Conservation (phyloP, 2,797 vertebrate species). For the Remorina albescens region DNA sequence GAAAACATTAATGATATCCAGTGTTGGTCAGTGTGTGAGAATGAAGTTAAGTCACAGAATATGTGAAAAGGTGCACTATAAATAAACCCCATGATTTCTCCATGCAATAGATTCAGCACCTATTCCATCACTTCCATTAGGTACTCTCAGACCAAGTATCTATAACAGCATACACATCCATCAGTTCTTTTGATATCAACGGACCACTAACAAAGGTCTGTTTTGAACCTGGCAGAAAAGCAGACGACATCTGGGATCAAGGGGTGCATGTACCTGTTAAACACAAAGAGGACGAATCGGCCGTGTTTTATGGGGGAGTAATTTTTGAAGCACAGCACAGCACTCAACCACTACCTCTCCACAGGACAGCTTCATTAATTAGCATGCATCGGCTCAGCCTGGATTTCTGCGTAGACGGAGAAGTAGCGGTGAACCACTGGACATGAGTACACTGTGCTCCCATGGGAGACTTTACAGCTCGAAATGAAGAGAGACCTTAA, state of each 20-base stretch:
- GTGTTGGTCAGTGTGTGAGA: conserved; percentile 25
- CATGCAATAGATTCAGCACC: conserved; percentile 44
- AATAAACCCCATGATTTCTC: conserved; percentile 56
- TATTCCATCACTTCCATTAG: conserved; percentile 70
- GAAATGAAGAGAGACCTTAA: conserved; percentile 40
- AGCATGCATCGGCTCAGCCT: conserved; percentile 50
- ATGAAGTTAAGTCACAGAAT: conserved; percentile 26
- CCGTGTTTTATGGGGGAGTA: conserved; percentile 40
- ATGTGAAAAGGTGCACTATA: conserved; percentile 51
- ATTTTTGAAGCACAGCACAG: conserved; percentile 32
- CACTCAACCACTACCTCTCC: conserved; percentile 38
- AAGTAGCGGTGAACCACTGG: conserved; percentile 55
- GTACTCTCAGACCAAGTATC: conserved; percentile 48
- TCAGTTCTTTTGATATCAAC: conserved; percentile 69
- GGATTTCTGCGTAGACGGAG: conserved; percentile 49
- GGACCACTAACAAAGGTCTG: conserved; percentile 43
- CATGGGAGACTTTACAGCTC: conserved; percentile 46
- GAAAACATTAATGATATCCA: conserved; percentile 15
- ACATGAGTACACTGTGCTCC: conserved; percentile 47
- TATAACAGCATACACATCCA: conserved; percentile 49
- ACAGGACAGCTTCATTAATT: conserved; percentile 65
- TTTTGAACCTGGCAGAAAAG: conserved; percentile 24
- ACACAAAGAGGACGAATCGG: conserved; percentile 5
- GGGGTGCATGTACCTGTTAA: background rate
- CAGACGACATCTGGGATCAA: conserved; percentile 25